Evolutionary conservation across 64 coral and sea anemone genomes (phyloP), one percentile per base, ranked within the genome.

Genomic region (Anthopleura sola): DNA sequence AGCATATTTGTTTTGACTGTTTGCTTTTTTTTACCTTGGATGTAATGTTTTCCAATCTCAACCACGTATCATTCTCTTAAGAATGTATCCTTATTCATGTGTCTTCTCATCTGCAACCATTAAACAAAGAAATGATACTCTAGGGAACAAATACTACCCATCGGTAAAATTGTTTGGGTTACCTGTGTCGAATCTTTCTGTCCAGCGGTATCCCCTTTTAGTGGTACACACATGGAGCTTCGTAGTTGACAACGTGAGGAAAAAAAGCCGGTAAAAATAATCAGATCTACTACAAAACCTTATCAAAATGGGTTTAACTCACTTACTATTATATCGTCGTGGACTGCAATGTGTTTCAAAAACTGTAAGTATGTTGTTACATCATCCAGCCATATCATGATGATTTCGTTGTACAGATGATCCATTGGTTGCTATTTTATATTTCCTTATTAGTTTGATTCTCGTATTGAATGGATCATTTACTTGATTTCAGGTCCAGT

Each of bases 291-390:
- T 5, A 32, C 33, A 33, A 18, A 80, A 36, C 18, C 14, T 32
- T 21, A 64, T 8, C 17, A 78, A 78, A 21, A 91, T 91, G 89
- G 82, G 83, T 77, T 49, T 86, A 58, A 36, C 24, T 50, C 33
- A 37, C 74, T 91, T 91, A n/a, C n/a, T 86, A 32, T 36, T 82
- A 68, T 49, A 60, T 32, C 83, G 83, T 28, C 69, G 89, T 15
- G 89, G 89, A 86, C 28, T 91, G 10, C 36, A n/a, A 19, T 19
- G 55, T 14, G 37, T 55, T 86, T 91, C 86, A 78, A 75, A 56
- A 11, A 51, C 53, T 13, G 89, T 91, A 79, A 77, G 89, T 90
- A 49, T 6, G n/a, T 58, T 10, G 31, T 13, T 10, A 44, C 40
- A 7, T 44, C 10, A 81, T 34, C 4, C 0, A 17, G 34, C 1